Evolutionary conservation across 1,140 invertebrate species (phyloP), one percentile per base, ranked within the genome.

Genomic region (Triops longicaudatus): DNA sequence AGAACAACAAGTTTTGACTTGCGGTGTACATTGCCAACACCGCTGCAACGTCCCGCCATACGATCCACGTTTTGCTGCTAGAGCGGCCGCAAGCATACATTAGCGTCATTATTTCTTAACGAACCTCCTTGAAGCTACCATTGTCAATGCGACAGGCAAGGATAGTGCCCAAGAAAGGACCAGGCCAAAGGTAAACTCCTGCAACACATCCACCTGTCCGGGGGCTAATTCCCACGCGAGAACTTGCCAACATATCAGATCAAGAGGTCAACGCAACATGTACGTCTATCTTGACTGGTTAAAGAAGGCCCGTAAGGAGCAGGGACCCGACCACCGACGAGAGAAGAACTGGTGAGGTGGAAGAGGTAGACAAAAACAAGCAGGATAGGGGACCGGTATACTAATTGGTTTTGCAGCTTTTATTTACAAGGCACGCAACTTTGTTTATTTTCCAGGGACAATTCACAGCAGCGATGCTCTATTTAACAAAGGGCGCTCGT

Each of bases 181-280:
- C 50, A 63, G 50, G 50, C 50, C 50, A 63, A 63, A 63, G 50
- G 50, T 63, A 63, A 63, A 63, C 50, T 63, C 50, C 50, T n/a
- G 50, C 22, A 14, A 63, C 50, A 63, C 14, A 63, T 37, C 50
- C 22, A 63, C 50, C n/a, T 63, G 22, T 63, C 50, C 50, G 50
- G 50, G 7, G 50, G 50, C 50, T 63, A 63, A 63, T 63, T 63
- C 50, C 50, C 50, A 63, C 50, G 50, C 50, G 50, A 63, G 50
- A 63, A 63, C 17, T 63, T 63, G 50, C 50, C 50, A 63, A 63
- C 50, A 63, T 63, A 9, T 63, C 50, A 63, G 50, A 63, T 63
- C 50, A 63, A 63, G 50, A 63, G 50, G 50, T 63, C 50, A 63
- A 63, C 50, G 14, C 50, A 63, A 63, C 50, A 63, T 22, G 50